These are phyloP conservation scores for Cricetomys ansorgei DNA, from an alignment of 2,113 vertebrate genomes.

Conservation along the genomic window DNA sequence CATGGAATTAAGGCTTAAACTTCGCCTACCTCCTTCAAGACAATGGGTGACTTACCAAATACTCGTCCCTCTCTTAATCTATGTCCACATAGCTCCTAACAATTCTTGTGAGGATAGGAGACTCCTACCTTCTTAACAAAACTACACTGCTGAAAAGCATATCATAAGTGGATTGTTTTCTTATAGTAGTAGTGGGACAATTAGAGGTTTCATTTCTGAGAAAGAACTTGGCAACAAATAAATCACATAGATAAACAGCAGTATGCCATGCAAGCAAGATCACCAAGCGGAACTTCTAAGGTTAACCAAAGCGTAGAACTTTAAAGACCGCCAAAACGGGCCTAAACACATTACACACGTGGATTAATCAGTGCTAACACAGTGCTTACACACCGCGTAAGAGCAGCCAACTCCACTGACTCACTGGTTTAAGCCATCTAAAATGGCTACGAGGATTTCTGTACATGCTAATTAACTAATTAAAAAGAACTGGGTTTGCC, in stretches of 20 bases:
- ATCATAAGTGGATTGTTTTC: not conserved
- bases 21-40: not conserved
- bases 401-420: not conserved
- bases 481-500: constrained; percentile 28
- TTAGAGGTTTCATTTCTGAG: constrained; percentile 28
- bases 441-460: not conserved
- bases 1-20: not conserved
- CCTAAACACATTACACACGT: not conserved
- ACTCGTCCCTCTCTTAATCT: not conserved
- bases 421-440: constrained; percentile 37
- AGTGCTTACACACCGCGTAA: not conserved
- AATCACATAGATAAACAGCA: constrained; percentile 38
- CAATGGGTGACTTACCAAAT: not conserved
- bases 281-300: not conserved
- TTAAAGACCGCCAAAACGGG: constrained; percentile 12
- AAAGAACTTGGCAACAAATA: constrained; percentile 43
- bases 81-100: too few relatives aligned
- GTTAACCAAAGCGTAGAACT: constrained; percentile 23
- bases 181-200: constrained; percentile 40
- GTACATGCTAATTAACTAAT: constrained; percentile 53
- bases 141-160: not conserved
- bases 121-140: not conserved
- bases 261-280: not conserved
- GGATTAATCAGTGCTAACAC: not conserved
- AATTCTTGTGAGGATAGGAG: not conserved